Percentiles rank a stretch among this genome's conserved stretches.
Evolutionary conservation across 2,113 vertebrate genomes (phyloP).

Genomic region (Orycteropus afer): DNA sequence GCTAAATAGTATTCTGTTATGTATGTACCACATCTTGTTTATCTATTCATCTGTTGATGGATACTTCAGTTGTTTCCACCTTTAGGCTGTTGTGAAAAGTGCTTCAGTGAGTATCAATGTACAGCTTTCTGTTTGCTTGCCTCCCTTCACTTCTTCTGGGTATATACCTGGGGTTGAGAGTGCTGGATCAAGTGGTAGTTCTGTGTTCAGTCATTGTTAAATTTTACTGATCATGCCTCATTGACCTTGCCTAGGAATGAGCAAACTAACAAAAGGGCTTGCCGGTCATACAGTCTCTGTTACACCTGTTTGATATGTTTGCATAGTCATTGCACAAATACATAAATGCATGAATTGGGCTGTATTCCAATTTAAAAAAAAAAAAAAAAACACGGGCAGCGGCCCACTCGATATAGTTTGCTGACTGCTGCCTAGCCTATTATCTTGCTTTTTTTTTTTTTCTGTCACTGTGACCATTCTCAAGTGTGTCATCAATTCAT

Average conservation of each 20-base stretch:
- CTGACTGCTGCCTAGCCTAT: background rate
- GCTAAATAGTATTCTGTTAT: too few relatives aligned
- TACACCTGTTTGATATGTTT: background rate
- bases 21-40: too few relatives aligned
- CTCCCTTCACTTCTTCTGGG: too few relatives aligned
- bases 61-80: too few relatives aligned
- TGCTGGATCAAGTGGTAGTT: background rate
- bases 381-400: background rate
- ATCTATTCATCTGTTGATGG: too few relatives aligned
- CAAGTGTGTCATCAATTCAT: background rate
- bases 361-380: background rate
- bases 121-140: too few relatives aligned
- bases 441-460: background rate
- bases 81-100: too few relatives aligned
- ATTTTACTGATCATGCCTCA: background rate
- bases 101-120: too few relatives aligned
- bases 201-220: background rate
- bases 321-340: background rate
- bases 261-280: background rate
- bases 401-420: background rate
- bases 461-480: background rate
- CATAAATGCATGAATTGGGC: background rate
- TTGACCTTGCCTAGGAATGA: background rate
- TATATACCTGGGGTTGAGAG: too few relatives aligned
- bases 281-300: background rate